Conservation (phyloP, 2,797 vertebrate genomes). For the Numenius phaeopus region DNA sequence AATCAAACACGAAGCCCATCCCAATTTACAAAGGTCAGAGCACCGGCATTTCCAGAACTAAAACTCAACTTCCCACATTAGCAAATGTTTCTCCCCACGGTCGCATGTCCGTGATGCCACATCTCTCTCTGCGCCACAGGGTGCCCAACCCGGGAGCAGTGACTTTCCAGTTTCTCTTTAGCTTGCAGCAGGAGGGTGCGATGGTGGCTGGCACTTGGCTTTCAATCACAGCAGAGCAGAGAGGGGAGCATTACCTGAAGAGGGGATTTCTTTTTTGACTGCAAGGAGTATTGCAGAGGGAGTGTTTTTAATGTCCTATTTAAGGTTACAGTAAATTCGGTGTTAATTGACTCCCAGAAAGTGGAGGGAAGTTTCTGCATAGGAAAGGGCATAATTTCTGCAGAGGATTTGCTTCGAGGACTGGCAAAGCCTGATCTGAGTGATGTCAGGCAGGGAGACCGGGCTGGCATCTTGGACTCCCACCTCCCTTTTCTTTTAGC, state of each 20-base stretch:
- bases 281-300: neutral
- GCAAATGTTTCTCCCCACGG: neutral
- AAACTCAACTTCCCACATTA: neutral
- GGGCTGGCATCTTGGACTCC: neutral
- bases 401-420: neutral
- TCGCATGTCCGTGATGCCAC: rapidly evolving
- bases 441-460: neutral
- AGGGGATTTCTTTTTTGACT: neutral
- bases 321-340: neutral
- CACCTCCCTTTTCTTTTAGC: neutral
- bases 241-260: neutral
- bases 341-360: neutral
- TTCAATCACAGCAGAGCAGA: neutral
- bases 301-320: neutral
- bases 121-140: rapidly evolving
- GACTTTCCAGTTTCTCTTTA: neutral
- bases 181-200: rapidly evolving
- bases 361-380: neutral
- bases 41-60: neutral
- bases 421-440: neutral
- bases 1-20: neutral
- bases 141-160: rapidly evolving
- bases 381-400: neutral
- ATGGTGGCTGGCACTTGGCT: neutral
- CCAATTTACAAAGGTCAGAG: neutral